A percentile compares a stretch with the other conserved stretches of the same genome.
phyloP scores from a whole-genome alignment of 2,797 vertebrate genomes.

The Enteromius argenteus region DNA sequence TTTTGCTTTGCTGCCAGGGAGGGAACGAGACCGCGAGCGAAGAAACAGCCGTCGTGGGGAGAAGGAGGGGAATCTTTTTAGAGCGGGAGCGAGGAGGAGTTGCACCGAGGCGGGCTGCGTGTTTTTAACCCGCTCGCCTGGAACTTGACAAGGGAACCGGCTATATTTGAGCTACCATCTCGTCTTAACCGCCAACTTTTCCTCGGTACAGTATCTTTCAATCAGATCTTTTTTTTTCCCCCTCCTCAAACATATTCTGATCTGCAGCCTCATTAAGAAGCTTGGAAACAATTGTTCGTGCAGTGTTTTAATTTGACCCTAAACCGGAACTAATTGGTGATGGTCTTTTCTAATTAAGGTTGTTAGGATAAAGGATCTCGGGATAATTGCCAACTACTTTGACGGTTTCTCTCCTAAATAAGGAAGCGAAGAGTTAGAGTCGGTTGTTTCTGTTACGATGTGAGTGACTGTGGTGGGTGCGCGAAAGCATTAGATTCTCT shows the following conservation, averaged over 20 bases:
- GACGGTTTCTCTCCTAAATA: constrained; percentile 65
- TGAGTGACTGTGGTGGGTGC: constrained; percentile 73
- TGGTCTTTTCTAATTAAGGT: constrained; percentile 53
- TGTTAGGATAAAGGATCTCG: constrained; percentile 36
- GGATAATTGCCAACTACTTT: constrained; percentile 67
- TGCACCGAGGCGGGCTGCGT: constrained; percentile 63
- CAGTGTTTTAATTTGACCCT: constrained; percentile 22
- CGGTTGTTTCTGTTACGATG: constrained; percentile 67
- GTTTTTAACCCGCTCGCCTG: constrained; percentile 68
- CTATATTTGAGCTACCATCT: constrained; percentile 51
- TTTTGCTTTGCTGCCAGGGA: constrained; percentile 80
- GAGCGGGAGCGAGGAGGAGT: constrained; percentile 48
- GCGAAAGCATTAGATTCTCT: constrained; percentile 43
- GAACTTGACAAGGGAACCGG: constrained; percentile 60
- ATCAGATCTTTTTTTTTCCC: constrained; percentile 13
- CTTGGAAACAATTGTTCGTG: constrained; percentile 17
- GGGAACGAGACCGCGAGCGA: constrained; percentile 58
- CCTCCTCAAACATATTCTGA: constrained; percentile 34
- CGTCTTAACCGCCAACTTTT: constrained; percentile 57
- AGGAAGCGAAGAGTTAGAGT: constrained; percentile 24
- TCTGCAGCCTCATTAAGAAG: constrained; percentile 43
- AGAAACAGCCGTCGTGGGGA: constrained; percentile 50
- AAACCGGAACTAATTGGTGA: constrained; percentile 39
- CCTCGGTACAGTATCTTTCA: constrained; percentile 59
- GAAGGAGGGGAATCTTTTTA: constrained; percentile 48